phyloP scores from a whole-genome alignment of 1,140 invertebrate genomes.

The Trachymyrmex septentrionalis region DNA sequence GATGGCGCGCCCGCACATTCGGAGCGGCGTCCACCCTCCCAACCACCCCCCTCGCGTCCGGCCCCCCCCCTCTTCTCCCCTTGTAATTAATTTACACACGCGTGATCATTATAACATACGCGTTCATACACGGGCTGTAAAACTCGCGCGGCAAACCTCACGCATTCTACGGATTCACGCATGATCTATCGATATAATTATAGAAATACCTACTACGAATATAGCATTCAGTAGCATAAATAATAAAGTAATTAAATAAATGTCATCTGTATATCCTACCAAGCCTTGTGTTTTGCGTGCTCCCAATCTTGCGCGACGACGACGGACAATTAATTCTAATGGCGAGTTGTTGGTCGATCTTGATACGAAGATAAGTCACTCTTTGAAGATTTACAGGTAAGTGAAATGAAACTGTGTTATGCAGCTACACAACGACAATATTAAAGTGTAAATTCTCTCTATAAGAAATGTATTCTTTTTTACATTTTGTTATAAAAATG shows the following conservation, averaged over 20 bases:
- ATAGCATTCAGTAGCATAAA: constrained; percentile 86
- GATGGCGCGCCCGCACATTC: not conserved
- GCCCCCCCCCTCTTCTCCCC: not conserved
- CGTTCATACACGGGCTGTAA: constrained; percentile 73
- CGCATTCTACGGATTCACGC: constrained; percentile 85
- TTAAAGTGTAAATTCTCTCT: too few species aligned
- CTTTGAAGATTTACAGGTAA: constrained; percentile 36
- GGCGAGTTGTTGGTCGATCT: not conserved
- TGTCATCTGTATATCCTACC: constrained; percentile 81
- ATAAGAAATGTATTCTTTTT: not conserved
- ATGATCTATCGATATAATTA: constrained; percentile 87
- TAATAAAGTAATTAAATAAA: constrained; percentile 86
- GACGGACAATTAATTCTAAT: not conserved
- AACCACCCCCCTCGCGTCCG: constrained; percentile 15
- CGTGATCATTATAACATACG: constrained; percentile 71
- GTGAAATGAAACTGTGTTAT: constrained; percentile 23
- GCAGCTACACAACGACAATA: not conserved
- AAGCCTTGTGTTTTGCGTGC: constrained; percentile 35
- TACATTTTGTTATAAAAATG: not conserved
- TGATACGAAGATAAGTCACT: not conserved
- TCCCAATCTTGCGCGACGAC: constrained; percentile 25
- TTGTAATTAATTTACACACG: constrained; percentile 60
- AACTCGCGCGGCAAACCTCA: constrained; percentile 79
- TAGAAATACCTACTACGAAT: constrained; percentile 85
- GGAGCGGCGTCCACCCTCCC: constrained; percentile 4